phyloP scores from a whole-genome alignment of 2,113 vertebrate genomes.

The Rissa tridactyla region DNA sequence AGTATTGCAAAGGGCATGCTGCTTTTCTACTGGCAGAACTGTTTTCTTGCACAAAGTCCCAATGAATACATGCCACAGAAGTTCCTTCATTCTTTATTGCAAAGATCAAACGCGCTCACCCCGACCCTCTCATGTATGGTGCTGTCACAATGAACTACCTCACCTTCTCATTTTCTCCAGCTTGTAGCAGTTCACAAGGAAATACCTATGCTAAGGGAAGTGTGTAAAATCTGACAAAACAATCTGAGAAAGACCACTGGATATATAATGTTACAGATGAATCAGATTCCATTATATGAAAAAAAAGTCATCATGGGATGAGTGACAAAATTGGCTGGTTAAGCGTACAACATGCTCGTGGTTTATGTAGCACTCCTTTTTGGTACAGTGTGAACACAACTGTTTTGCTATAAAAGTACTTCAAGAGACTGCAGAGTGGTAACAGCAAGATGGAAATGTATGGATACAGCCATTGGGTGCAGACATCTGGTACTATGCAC shows the following conservation, averaged over 20 bases:
- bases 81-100: background rate
- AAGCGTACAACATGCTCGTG: background rate
- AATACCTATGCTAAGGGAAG: background rate
- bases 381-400: background rate
- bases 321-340: background rate
- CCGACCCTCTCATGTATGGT: background rate
- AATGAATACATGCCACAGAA: background rate
- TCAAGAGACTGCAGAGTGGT: background rate
- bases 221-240: background rate
- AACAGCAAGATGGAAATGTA: background rate
- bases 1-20: background rate
- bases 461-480: accelerated
- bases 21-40: background rate
- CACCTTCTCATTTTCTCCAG: background rate
- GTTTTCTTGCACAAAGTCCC: background rate
- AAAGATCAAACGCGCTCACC: background rate
- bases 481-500: background rate
- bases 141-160: background rate
- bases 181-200: background rate
- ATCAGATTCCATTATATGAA: background rate
- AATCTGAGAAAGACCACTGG: background rate
- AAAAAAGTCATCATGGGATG: background rate
- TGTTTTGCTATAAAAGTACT: background rate
- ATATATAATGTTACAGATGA: background rate
- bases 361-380: accelerated